Base-by-base conservation (phyloP, 2,113 vertebrate genomes). In the Candoia aspera region DNA sequence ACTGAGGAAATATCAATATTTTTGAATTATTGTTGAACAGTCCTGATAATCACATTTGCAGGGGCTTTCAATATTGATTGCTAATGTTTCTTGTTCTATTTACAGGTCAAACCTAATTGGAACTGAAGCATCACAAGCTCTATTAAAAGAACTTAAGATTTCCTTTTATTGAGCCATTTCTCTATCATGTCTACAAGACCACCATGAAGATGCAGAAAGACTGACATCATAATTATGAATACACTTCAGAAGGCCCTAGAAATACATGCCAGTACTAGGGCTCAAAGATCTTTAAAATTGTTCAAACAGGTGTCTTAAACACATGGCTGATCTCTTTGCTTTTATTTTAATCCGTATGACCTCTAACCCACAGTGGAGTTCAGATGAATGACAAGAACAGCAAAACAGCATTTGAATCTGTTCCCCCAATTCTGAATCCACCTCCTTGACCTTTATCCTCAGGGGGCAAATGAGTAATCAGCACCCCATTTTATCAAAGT, bases 61-160 rank as follows among this genome's bases (percentile, higher is more conserved):
- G n/a, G 60, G 26, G 23, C 60, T 87, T 11, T 57, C 84, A 68
- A 8, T 57, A 62, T 33, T n/a, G 13, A 24, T 57, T 87, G n/a
- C 6, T 42, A 73, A 64, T 54, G 13, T 24, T 54, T 42, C 84
- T 53, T 68, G 33, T 57, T 91, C 90, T 33, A 73, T 87, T 33
- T 91, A 53, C 13, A 87, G n/a, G 84, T 37, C 84, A 86, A 91
- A 68, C 21, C 49, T 91, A 68, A 86, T 68, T 86, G 90, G 60
- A 55, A 53, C 68, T 11, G 59, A 87, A 64, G 46, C 84, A 86
- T 68, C 46, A 37, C 37, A 60, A 21, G 12, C 46, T 86, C 3
- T 68, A 9, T 54, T 91, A 64, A 54, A 49, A 13, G 1, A 37
- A 19, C n/a, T 26, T 21, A 42, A 6, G 37, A 68, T 42, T 87